Evolutionary conservation across 2,797 vertebrate genomes (phyloP), one percentile per base, ranked within the genome.

Genomic region (Bovichtus diacanthus): DNA sequence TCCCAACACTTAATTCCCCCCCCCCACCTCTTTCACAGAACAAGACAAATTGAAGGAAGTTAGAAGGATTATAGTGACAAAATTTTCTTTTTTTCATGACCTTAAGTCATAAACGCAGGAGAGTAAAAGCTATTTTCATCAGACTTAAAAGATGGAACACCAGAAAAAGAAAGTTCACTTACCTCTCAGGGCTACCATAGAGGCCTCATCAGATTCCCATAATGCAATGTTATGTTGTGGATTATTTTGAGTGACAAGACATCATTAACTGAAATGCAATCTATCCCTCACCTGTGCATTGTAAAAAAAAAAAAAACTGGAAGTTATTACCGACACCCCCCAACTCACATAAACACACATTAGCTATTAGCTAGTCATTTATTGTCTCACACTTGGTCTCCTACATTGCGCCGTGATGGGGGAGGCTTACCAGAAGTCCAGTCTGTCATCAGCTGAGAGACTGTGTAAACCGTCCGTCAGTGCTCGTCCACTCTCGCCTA

Each of bases 391-490:
- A 47, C 56, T 31, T 25, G 3, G 41, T 13, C 70, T 34, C 68
- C 60, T 43, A 56, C 41, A 58, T 50, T 34, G 54, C 16, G 4
- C 46, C 0, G 3, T 5, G 23, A 70, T 55, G 12, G 12, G 39
- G 29, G 51, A 66, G 43, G 78, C 78, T 82, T 27, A 79, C 76
- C 80, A 87, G 82, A 80, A 66, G 84, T 63, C 81, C 58, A 11
- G 41, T 78, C 87, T 85, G 78, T 92, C 90, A 86, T 70, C 84
- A 66, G 50, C 62, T 64, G 39, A 65, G 44, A 61, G 38, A 19
- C 15, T 64, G 79, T 83, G 71, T 64, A 83, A 80, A 82, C 75
- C 31, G 4, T 67, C 81, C 63, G 53, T 90, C 81, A 62, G 62
- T 74, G 8, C 63, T 13, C 67, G 1, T 85, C 86, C 74, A 21